phyloP scores from a whole-genome alignment of 2,113 vertebrate genomes.

The Mesembrinibis cayennensis region DNA sequence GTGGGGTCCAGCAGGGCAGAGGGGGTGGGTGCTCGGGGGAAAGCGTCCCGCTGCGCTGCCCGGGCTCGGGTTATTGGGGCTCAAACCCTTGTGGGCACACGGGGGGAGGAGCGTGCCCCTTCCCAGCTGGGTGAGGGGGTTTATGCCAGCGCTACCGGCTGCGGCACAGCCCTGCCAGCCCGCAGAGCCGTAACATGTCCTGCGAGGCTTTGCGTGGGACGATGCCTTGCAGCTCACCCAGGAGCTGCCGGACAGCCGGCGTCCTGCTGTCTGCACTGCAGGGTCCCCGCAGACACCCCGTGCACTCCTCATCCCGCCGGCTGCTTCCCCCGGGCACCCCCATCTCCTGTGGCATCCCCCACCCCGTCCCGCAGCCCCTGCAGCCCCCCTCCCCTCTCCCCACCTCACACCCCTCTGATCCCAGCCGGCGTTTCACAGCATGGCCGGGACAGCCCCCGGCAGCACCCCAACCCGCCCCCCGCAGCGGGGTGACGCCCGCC shows the following conservation, averaged over 20 bases:
- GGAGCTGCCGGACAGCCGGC: background rate
- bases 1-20: accelerated
- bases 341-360: background rate
- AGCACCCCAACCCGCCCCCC: background rate
- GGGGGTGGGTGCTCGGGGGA: too few relatives aligned
- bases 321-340: background rate
- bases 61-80: background rate
- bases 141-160: background rate
- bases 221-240: background rate
- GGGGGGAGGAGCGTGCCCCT: background rate
- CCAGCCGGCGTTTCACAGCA: too few relatives aligned
- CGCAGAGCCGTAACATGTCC: background rate
- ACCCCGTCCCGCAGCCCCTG: background rate
- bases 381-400: background rate
- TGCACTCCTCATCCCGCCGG: background rate
- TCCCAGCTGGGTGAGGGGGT: background rate
- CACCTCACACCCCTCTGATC: background rate
- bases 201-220: background rate
- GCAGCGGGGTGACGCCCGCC: background rate
- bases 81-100: background rate
- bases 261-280: background rate
- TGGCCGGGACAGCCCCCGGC: background rate
- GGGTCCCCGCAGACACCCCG: background rate
- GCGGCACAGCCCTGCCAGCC: background rate
- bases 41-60: accelerated